Evolutionary conservation across 1,140 invertebrate species (phyloP).

Genomic region (Oedothorax gibbosus): DNA sequence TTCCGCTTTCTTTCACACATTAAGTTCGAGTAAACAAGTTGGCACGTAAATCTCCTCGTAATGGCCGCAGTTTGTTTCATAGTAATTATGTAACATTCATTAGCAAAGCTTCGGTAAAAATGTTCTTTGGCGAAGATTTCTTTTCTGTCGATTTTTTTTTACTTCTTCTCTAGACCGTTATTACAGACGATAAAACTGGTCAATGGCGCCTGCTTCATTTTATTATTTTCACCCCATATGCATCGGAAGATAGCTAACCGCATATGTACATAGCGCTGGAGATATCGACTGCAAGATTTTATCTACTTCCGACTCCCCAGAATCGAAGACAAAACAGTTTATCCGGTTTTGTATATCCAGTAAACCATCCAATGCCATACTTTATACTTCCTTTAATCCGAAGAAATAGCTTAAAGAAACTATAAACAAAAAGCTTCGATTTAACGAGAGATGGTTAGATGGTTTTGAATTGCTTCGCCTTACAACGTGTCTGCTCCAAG

Average conservation of each 20-base stretch:
- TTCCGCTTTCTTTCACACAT: constrained; percentile 23
- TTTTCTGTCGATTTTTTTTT: not conserved
- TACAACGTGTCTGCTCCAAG: too few relatives aligned
- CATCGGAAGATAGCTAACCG: constrained; percentile 9
- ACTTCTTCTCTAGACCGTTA: not conserved
- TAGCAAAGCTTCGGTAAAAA: constrained; percentile 4
- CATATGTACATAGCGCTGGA: not conserved
- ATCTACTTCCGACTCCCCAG: too few relatives aligned
- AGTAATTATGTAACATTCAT: constrained; percentile 37
- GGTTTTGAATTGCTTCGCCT: too few relatives aligned
- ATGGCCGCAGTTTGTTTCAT: constrained; percentile 16
- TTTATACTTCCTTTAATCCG: too few relatives aligned
- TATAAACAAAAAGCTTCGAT: too few relatives aligned
- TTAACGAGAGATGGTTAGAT: too few relatives aligned
- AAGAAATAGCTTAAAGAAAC: too few relatives aligned
- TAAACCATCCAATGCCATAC: too few relatives aligned
- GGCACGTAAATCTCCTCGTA: constrained; percentile 19
- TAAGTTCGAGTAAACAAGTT: constrained; percentile 30
- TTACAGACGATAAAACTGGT: constrained; percentile 31
- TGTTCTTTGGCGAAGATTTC: not conserved
- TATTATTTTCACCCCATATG: constrained; percentile 49
- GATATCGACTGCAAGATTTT: not conserved
- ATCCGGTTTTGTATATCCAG: too few relatives aligned
- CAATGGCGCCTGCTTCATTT: constrained; percentile 37
- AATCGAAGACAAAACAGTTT: too few relatives aligned